Conservation (phyloP, 2,113 vertebrate genomes). For the Tursiops truncatus region DNA sequence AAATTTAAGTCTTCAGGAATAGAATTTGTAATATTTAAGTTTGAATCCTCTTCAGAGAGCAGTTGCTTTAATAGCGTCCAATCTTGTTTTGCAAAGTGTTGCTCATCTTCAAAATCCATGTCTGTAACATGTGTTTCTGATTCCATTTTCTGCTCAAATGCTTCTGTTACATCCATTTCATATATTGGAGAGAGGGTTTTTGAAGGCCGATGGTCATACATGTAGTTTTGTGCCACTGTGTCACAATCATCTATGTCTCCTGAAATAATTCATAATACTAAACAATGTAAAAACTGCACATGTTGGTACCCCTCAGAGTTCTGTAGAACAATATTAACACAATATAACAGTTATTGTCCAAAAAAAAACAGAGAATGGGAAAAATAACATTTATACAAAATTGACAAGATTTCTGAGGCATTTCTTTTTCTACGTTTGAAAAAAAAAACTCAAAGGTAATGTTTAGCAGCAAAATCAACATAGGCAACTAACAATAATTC, state of each 20-base stretch:
- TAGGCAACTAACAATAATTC: slow-evolving; percentile 83
- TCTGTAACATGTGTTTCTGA: slow-evolving; percentile 86
- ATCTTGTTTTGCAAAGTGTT: slow-evolving; percentile 91
- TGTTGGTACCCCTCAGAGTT: slow-evolving; percentile 83
- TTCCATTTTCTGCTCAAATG: slow-evolving; percentile 90
- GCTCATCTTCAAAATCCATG: slow-evolving; percentile 86
- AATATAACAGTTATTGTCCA: slow-evolving; percentile 80
- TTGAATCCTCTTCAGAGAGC: slow-evolving; percentile 94
- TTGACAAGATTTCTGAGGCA: slow-evolving; percentile 82
- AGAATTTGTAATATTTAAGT: slow-evolving; percentile 93
- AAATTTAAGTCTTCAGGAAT: slow-evolving; percentile 98
- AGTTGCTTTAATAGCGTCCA: slow-evolving; percentile 96
- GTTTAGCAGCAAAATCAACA: slow-evolving; percentile 83
- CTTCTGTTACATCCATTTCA: slow-evolving; percentile 95
- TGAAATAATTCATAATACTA: slow-evolving; percentile 99
- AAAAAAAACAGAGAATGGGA: slow-evolving; percentile 75
- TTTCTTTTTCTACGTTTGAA: slow-evolving; percentile 83
- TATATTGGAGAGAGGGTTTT: slow-evolving; percentile 98
- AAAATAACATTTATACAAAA: slow-evolving; percentile 83
- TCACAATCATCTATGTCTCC: slow-evolving; percentile 99
- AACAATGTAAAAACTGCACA: slow-evolving; percentile 95
- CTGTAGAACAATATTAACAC: slow-evolving; percentile 85
- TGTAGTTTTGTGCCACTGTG: slow-evolving; percentile 96
- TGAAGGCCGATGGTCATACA: slow-evolving; percentile 94
- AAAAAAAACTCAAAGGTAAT: slow-evolving; percentile 74